Conservation (phyloP, 37 sponge, comb jelly and placozoan genomes). For the Hormiphora californensis region DNA sequence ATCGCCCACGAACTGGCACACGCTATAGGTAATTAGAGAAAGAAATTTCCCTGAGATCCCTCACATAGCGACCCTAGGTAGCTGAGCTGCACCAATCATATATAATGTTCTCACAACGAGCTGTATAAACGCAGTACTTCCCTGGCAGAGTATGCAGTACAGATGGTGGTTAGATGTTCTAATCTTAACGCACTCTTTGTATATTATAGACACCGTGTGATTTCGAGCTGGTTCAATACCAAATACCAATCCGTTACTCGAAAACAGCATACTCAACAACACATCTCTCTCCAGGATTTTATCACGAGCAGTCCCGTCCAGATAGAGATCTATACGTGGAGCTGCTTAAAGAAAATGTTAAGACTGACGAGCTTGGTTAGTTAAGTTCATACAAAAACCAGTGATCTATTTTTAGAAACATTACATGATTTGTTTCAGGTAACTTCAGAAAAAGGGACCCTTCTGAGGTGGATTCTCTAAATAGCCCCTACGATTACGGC, state of each 20-base stretch:
- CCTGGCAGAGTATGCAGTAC: too few relatives aligned
- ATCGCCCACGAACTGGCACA: constrained; percentile 45
- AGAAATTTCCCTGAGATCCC: too few relatives aligned
- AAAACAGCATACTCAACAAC: neutral
- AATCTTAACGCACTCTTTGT: too few relatives aligned
- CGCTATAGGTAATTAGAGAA: constrained; percentile 21
- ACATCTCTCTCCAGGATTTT: neutral
- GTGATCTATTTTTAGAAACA: neutral
- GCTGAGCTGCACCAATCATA: too few relatives aligned
- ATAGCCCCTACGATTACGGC: constrained; percentile 28
- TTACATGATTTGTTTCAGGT: neutral
- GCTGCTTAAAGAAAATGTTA: neutral
- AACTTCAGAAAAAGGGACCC: neutral
- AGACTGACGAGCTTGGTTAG: too few relatives aligned
- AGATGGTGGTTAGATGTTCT: too few relatives aligned
- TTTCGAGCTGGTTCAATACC: too few relatives aligned
- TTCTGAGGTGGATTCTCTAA: neutral
- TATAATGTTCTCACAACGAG: too few relatives aligned
- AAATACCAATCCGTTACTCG: too few relatives aligned
- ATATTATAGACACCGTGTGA: neutral
- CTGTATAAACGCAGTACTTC: too few relatives aligned
- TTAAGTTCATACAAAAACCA: neutral
- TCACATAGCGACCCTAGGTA: too few relatives aligned
- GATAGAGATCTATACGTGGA: constrained; percentile 20
- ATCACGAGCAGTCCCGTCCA: constrained; percentile 41